phyloP scores from a whole-genome alignment of 2,888 invertebrate species.

The Lamellibrachia satsuma region DNA sequence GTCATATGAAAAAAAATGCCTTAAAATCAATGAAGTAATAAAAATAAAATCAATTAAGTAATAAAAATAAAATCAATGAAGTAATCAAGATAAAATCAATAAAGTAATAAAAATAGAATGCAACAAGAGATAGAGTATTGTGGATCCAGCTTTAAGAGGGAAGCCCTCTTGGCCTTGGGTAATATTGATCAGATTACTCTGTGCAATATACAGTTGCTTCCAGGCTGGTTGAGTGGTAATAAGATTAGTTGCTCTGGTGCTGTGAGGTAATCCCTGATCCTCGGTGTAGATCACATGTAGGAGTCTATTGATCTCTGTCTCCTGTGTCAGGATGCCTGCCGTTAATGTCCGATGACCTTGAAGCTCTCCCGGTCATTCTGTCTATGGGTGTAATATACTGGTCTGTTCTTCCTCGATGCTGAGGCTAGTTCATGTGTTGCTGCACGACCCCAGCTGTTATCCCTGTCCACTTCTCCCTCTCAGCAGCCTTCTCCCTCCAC shows the following conservation, averaged over 20 bases:
- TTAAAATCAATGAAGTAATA: no score
- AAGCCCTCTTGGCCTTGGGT: neutral
- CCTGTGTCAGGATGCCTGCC: neutral
- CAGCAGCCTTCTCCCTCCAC: no score
- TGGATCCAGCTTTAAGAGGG: neutral
- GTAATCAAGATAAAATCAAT: no score
- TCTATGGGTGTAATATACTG: neutral
- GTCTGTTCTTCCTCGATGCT: neutral
- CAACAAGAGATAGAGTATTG: no score
- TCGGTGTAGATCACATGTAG: neutral
- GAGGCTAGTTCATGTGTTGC: neutral
- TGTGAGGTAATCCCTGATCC: constrained; percentile 4
- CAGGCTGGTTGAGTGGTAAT: neutral
- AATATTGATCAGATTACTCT: neutral
- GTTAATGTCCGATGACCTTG: neutral
- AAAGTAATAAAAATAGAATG: no score
- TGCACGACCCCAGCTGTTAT: no score
- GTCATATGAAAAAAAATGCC: no score
- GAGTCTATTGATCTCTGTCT: neutral
- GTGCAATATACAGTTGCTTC: neutral
- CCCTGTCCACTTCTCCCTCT: no score
- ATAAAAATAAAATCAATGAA: no score
- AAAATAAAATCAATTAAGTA: no score
- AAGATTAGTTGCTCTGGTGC: neutral
- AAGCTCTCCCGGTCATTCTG: neutral